These are phyloP conservation scores for Tetropium fuscum DNA, from an alignment of 2,888 invertebrate species.

Conservation along the genomic window DNA sequence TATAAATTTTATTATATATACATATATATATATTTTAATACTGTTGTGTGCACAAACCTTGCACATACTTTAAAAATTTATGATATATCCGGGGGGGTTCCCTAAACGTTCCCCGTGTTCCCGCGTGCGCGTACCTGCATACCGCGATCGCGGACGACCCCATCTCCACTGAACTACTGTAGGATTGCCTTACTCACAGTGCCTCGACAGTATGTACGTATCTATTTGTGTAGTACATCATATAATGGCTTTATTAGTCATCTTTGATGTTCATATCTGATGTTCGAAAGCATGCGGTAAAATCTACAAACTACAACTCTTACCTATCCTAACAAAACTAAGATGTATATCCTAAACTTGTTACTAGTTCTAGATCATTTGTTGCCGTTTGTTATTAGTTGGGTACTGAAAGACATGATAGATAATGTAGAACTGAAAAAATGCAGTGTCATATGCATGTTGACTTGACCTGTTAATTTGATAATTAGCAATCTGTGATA, in stretches of 20 bases:
- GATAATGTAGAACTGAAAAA: background rate
- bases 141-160: constrained; percentile 62
- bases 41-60: constrained; percentile 67
- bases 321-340: constrained; percentile 5
- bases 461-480: constrained; percentile 1
- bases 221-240: constrained; percentile 65
- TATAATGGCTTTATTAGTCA: constrained; percentile 61
- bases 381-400: no score
- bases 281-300: constrained; percentile 57
- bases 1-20: constrained; percentile 63
- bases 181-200: constrained; percentile 87
- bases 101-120: constrained; percentile 30
- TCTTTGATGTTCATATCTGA: constrained; percentile 52
- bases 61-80: constrained; percentile 66
- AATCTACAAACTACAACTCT: constrained; percentile 43
- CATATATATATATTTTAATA: constrained; percentile 66
- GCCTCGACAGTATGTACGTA: constrained; percentile 72
- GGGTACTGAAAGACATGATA: background rate
- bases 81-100: constrained; percentile 36
- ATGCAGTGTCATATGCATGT: background rate
- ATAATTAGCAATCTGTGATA: constrained; percentile 8
- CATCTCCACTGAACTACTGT: constrained; percentile 78
- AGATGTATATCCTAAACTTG: background rate
- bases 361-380: background rate
- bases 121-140: constrained; percentile 54